phyloP scores from a whole-genome alignment of 2,797 vertebrate species.

The Phalanger gymnotis region DNA sequence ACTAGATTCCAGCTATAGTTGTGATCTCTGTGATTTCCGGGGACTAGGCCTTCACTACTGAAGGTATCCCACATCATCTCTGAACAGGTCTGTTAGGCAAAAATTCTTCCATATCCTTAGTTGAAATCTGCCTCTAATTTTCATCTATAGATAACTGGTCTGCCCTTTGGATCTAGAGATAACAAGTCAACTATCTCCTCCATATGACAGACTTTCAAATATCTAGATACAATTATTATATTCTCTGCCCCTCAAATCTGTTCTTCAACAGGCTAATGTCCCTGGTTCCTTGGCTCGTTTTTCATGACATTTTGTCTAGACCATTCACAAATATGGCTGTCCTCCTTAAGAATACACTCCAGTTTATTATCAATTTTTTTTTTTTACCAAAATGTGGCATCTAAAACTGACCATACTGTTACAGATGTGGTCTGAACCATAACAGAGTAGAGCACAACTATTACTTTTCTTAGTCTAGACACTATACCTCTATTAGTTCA shows the following conservation, averaged over 20 bases:
- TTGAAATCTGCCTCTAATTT: neutral
- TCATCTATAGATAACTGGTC: neutral
- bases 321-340: neutral
- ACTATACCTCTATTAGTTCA: neutral
- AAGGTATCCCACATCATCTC: neutral
- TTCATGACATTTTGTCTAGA: neutral
- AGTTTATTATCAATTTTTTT: neutral
- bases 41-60: neutral
- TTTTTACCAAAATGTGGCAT: neutral
- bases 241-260: neutral
- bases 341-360: neutral
- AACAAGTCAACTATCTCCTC: constrained; percentile 20
- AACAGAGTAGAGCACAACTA: neutral
- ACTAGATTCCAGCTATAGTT: neutral
- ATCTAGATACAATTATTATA: neutral
- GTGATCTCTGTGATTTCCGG: neutral
- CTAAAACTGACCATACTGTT: neutral
- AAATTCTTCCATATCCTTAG: neutral
- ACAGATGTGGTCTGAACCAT: neutral
- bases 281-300: constrained; percentile 16
- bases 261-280: neutral
- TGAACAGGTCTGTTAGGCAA: neutral
- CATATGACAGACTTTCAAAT: neutral
- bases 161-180: neutral
- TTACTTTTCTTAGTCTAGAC: neutral